These are phyloP conservation scores for Phocides pigmalion DNA, from an alignment of 1,140 invertebrate species.

Conservation along the genomic window DNA sequence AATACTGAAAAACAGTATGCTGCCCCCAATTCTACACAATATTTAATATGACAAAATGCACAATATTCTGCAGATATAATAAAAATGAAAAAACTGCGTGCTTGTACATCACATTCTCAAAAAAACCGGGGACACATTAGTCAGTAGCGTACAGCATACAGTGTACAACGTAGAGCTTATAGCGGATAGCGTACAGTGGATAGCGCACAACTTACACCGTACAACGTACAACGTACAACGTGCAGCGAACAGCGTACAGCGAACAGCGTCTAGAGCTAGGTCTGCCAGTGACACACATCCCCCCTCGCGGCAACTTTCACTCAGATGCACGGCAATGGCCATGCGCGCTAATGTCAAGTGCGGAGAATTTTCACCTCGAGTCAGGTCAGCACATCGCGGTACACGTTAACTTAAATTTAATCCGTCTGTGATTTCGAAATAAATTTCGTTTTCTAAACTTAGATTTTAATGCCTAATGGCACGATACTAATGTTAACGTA, in stretches of 20 bases:
- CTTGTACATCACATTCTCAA: too few species aligned
- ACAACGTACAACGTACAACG: background rate
- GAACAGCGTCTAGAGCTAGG: conserved; percentile 4
- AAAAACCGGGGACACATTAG: too few species aligned
- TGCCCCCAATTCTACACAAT: too few species aligned
- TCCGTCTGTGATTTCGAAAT: background rate
- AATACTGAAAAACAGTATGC: too few species aligned
- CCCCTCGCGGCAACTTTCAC: conserved; percentile 29
- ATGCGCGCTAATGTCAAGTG: conserved; percentile 32
- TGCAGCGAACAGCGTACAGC: background rate
- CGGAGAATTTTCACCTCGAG: conserved; percentile 26
- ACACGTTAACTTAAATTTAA: background rate
- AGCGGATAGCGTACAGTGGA: too few species aligned
- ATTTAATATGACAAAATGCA: too few species aligned
- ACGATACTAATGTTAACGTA: too few species aligned
- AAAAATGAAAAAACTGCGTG: too few species aligned
- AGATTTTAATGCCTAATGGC: too few species aligned
- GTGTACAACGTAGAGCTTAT: too few species aligned
- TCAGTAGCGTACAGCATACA: too few species aligned
- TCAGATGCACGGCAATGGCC: conserved; percentile 32
- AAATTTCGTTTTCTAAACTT: background rate
- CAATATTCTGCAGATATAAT: too few species aligned
- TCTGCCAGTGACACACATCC: conserved; percentile 33
- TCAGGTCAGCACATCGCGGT: background rate
- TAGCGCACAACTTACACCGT: background rate